A percentile compares a stretch with the other conserved stretches of the same genome.
Conservation (phyloP, 1,140 invertebrate species). For the Neodiprion virginianus region DNA sequence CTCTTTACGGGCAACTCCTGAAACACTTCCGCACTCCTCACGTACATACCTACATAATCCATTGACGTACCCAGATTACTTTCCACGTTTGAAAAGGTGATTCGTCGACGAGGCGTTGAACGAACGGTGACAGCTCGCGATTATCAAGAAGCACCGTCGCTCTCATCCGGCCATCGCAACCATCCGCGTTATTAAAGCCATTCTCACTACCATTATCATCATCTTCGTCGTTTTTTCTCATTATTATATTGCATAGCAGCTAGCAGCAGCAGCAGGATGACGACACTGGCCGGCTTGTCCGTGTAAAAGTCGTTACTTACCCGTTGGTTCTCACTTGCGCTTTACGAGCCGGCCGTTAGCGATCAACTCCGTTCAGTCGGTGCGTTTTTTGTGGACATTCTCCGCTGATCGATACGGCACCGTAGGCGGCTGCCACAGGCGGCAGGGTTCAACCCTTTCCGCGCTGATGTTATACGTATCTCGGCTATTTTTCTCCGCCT, state of each 20-base stretch:
- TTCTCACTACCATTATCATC: background rate
- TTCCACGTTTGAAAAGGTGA: too few relatives aligned
- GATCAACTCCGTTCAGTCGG: too few relatives aligned
- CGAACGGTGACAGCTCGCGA: too few relatives aligned
- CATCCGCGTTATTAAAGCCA: background rate
- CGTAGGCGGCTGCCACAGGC: background rate
- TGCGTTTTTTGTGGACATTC: background rate
- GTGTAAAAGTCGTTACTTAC: background rate
- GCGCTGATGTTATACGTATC: too few relatives aligned
- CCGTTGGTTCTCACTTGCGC: background rate
- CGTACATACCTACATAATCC: too few relatives aligned
- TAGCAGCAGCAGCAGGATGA: background rate
- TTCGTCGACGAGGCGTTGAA: too few relatives aligned
- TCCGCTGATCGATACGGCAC: background rate
- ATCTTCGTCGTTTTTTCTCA: background rate
- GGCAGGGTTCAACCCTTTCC: too few relatives aligned
- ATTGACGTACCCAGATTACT: too few relatives aligned
- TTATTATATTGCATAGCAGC: too few relatives aligned
- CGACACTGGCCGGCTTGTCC: background rate
- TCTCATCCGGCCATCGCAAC: background rate
- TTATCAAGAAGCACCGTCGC: background rate
- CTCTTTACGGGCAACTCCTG: too few relatives aligned
- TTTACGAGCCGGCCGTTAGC: background rate
- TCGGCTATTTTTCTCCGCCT: too few relatives aligned
- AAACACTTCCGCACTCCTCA: too few relatives aligned